Evolutionary conservation across 2,113 vertebrate genomes (phyloP).

Genomic region (Burhinus bistriatus): DNA sequence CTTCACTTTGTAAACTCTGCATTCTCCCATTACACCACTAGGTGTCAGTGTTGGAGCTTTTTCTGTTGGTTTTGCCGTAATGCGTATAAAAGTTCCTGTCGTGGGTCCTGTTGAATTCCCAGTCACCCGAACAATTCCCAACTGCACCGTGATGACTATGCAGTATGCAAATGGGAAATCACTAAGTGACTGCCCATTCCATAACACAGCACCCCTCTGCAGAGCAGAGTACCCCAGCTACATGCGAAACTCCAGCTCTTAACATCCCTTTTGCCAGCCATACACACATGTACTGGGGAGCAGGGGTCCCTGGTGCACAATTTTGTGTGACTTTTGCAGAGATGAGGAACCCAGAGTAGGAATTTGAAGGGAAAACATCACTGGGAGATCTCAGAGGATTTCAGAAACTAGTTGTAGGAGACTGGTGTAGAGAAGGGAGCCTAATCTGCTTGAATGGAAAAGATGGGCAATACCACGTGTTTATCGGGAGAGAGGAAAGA

Average conservation of each 20-base stretch:
- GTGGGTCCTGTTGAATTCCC: background rate
- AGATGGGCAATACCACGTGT: rapidly evolving
- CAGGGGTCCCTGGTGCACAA: too few relatives aligned
- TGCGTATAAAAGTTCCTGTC: rapidly evolving
- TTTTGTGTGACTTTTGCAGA: background rate
- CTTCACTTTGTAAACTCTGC: background rate
- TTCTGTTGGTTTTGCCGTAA: background rate
- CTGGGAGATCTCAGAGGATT: background rate
- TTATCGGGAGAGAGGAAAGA: background rate
- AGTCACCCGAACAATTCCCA: background rate
- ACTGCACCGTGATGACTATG: background rate
- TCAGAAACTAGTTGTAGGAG: background rate
- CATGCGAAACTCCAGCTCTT: rapidly evolving
- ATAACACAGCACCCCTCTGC: too few relatives aligned
- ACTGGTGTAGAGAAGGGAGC: background rate
- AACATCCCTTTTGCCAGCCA: background rate
- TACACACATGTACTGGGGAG: rapidly evolving
- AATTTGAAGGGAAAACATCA: background rate
- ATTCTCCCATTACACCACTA: background rate
- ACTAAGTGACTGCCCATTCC: background rate
- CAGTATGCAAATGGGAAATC: background rate
- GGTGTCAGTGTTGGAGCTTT: slow-evolving; percentile 6
- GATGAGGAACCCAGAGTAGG: background rate
- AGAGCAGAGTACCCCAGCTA: background rate
- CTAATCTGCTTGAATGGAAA: background rate